Base-by-base conservation (phyloP, 1,140 invertebrate genomes). In the Drosophila kurseongensis region DNA sequence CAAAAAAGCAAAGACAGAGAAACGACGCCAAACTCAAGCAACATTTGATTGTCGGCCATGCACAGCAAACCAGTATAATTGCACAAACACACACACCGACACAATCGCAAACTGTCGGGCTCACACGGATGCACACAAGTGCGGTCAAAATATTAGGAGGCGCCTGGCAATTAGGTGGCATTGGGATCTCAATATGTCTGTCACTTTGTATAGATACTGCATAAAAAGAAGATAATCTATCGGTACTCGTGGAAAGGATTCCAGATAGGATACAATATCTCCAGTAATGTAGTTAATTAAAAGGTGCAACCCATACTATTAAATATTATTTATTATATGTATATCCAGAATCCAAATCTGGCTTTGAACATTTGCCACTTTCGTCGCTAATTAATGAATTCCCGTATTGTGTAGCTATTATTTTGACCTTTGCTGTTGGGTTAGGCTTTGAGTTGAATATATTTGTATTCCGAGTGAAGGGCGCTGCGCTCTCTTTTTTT, bases 51-150 rank as follows among this genome's bases (percentile, higher is more conserved):
- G 80, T 84, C 80, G 80, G 79, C 75, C 77, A 72, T 81, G 78
- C 78, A 81, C 79, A 82, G 54, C 72, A 86, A 86, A 86, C 82
- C 82, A 86, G 82, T 82, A 86, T 86, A 81, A 86, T 86, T 86
- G 82, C 82, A 86, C 69, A 86, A 55, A 69, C 68, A 80, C 52
- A 84, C 63, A 74, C 81, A 85, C 6, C 58, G n/a, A 56, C 50
- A 62, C 23, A 63, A 29, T 42, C 63, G 29, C 59, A 48, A 16
- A 62, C 65, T 63, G 60, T 59, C 55, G 60, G 55, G 55, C 38
- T 63, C 47, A 58, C 40, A 69, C 50, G 60, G 44, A 41, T 38
- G 59, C 42, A 23, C 40, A 54, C 44, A 44, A 44, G 16, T 13
- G 29, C 14, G 65, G 60, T n/a, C 60, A 48, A 32, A 14, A 42